phyloP scores from a whole-genome alignment of 2,888 invertebrate genomes.

The Harpalus rufipes region DNA sequence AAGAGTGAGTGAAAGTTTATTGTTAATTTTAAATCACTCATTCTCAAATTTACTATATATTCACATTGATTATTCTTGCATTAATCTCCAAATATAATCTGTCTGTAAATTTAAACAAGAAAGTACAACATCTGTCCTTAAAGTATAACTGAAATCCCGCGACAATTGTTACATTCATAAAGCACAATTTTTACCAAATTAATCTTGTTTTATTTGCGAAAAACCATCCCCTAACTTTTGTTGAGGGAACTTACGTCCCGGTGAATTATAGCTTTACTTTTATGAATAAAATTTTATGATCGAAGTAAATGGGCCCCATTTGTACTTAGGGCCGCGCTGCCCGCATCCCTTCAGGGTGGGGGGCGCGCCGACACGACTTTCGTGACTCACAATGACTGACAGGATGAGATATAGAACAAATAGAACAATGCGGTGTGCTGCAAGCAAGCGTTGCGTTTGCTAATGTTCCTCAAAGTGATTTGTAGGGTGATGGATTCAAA shows the following conservation, averaged over 20 bases:
- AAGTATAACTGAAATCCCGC: no score
- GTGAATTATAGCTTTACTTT: constrained; percentile 64
- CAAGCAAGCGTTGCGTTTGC: constrained; percentile 68
- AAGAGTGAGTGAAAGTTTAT: no score
- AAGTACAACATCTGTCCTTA: no score
- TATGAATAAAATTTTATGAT: constrained; percentile 67
- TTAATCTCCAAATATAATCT: no score
- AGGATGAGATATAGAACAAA: constrained; percentile 77
- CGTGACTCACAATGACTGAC: constrained; percentile 76
- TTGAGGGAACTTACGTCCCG: neutral
- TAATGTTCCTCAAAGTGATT: constrained; percentile 6
- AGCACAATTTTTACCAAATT: neutral
- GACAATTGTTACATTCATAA: neutral
- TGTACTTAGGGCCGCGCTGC: constrained; percentile 42
- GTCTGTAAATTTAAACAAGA: no score
- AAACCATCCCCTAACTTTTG: neutral
- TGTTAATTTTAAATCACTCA: no score
- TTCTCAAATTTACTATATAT: no score
- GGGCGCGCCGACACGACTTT: constrained; percentile 68
- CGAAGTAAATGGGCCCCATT: constrained; percentile 64
- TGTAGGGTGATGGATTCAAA: neutral
- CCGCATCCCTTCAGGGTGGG: constrained; percentile 25
- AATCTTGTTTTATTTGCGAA: constrained; percentile 3
- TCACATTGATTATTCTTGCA: no score
- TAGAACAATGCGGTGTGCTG: constrained; percentile 74